Conservation (phyloP, 2,797 vertebrate genomes). For the Lacerta agilis region DNA sequence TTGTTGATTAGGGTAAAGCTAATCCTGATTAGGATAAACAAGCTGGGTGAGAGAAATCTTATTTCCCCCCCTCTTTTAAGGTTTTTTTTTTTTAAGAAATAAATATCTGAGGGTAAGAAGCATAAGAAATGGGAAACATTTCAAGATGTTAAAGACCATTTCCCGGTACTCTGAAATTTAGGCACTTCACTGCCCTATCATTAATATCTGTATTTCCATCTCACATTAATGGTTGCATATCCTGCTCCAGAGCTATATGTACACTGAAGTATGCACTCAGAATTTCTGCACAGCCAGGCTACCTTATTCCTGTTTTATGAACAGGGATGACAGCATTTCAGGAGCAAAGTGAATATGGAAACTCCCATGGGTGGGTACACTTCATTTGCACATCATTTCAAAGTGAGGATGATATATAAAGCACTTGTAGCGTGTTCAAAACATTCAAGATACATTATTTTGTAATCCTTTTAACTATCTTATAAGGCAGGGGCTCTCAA, state of each 20-base stretch:
- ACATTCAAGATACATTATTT: not conserved
- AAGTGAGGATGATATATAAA: not conserved
- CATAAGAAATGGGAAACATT: conserved; percentile 50
- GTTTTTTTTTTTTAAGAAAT: conserved; percentile 63
- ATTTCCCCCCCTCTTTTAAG: conserved; percentile 70
- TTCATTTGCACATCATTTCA: not conserved
- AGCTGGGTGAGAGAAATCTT: conserved; percentile 76
- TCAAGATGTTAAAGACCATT: conserved; percentile 56
- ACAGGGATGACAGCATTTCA: not conserved
- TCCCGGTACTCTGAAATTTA: conserved; percentile 39
- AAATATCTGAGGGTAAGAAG: conserved; percentile 60
- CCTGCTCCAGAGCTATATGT: not conserved
- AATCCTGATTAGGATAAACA: conserved; percentile 86
- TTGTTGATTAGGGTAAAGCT: conserved; percentile 86
- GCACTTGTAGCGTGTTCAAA: not conserved
- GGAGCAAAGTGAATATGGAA: not conserved
- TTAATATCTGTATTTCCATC: not conserved
- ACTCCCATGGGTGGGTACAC: not conserved
- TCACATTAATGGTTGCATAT: not conserved
- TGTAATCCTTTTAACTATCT: not conserved
- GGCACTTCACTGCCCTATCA: not conserved
- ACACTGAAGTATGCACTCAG: not conserved
- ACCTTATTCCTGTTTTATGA: not conserved
- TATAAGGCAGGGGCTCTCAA: not conserved
- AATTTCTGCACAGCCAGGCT: not conserved